A percentile compares a stretch with the other conserved stretches of the same genome.
phyloP scores from a whole-genome alignment of 2,113 vertebrate species.

The Misgurnus anguillicaudatus region DNA sequence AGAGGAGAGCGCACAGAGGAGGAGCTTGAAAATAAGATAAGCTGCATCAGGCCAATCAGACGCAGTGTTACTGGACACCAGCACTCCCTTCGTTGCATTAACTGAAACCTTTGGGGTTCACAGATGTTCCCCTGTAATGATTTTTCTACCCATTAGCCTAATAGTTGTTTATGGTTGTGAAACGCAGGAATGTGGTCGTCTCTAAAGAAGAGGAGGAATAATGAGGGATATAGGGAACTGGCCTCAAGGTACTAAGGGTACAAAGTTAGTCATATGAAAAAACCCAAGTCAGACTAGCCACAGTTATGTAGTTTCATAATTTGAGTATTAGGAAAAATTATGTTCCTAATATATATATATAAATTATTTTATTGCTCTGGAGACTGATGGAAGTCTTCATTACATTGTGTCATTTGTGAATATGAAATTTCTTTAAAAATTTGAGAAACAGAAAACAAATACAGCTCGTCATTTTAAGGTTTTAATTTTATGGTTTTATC shows the following conservation, averaged over 20 bases:
- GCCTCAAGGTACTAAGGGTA: neutral
- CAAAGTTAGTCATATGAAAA: neutral
- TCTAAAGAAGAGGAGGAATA: conserved; percentile 1
- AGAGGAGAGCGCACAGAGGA: conserved; percentile 3
- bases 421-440: too few species aligned
- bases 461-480: too few species aligned
- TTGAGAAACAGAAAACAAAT: too few species aligned
- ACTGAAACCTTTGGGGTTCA: conserved; percentile 40
- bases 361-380: too few species aligned
- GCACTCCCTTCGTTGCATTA: conserved; percentile 2
- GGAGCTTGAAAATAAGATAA: conserved; percentile 17
- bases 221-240: neutral
- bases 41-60: conserved; percentile 40
- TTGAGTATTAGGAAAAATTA: neutral
- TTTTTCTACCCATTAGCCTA: conserved; percentile 60
- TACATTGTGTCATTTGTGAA: too few species aligned
- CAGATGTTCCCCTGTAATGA: conserved; percentile 60
- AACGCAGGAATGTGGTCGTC: conserved; percentile 57
- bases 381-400: too few species aligned
- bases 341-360: too few species aligned
- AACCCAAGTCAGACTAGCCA: neutral
- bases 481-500: too few species aligned
- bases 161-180: conserved; percentile 63
- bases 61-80: neutral
- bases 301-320: neutral